A percentile compares a stretch with the other conserved stretches of the same genome.
These are phyloP conservation scores for Drosophila paramelanica DNA, from an alignment of 2,888 invertebrate species.

Conservation along the genomic window DNA sequence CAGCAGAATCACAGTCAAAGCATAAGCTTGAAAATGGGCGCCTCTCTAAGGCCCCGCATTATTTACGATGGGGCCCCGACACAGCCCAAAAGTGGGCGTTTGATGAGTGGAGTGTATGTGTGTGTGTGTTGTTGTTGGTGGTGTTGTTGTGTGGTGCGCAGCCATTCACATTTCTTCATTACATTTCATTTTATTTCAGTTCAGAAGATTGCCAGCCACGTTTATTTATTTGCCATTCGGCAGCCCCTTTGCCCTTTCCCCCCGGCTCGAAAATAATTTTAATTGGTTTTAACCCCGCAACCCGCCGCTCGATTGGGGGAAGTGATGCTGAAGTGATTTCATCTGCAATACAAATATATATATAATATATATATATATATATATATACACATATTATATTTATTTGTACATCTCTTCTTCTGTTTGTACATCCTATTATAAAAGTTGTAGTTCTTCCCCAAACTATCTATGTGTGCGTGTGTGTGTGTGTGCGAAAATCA, in stretches of 20 bases:
- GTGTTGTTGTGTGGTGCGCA: slow-evolving; percentile 35
- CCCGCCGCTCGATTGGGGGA: slow-evolving; percentile 10
- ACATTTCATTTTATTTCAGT: slow-evolving; percentile 73
- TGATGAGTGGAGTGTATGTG: slow-evolving; percentile 28
- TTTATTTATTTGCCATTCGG: slow-evolving; percentile 76
- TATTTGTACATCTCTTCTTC: slow-evolving; percentile 25
- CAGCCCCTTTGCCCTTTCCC: slow-evolving; percentile 62
- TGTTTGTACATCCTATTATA: slow-evolving; percentile 53
- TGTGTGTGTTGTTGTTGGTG: slow-evolving; percentile 5
- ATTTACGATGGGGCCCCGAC: slow-evolving; percentile 70
- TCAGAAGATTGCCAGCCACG: slow-evolving; percentile 58
- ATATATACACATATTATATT: slow-evolving; percentile 2
- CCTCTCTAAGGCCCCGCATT: slow-evolving; percentile 75
- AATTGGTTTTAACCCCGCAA: slow-evolving; percentile 63
- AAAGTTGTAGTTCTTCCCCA: slow-evolving; percentile 44
- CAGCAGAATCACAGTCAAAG: slow-evolving; percentile 61
- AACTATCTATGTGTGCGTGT: slow-evolving; percentile 5
- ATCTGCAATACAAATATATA: slow-evolving; percentile 32
- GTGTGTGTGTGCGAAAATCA: slow-evolving; percentile 34
- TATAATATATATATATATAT: not conserved
- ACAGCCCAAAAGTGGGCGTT: slow-evolving; percentile 49
- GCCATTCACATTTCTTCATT: slow-evolving; percentile 75
- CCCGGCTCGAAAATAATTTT: slow-evolving; percentile 70
- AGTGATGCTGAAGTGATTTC: slow-evolving; percentile 52
- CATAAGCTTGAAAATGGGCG: slow-evolving; percentile 60